Evolutionary conservation across 2,888 invertebrate species (phyloP), one percentile per base, ranked within the genome.

Genomic region (Nymphalis urticae): DNA sequence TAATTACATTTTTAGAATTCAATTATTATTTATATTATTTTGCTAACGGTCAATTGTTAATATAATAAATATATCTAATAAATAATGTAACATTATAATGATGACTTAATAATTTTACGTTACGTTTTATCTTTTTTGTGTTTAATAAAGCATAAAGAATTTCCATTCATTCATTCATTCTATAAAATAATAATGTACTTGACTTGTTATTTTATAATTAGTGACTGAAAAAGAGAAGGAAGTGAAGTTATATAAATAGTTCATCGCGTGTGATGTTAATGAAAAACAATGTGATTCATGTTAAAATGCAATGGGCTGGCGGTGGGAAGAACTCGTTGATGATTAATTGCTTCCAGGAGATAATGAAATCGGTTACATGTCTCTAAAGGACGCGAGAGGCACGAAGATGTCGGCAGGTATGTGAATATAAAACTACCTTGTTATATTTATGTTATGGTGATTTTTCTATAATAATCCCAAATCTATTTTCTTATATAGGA

Each of bases 381-480:
- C 80, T 82, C 76, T 85, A 77, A 82, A 74, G 72, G 80, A 84
- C 80, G 76, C 76, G n/a, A 50, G 48, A 59, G 76, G 72, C 74
- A 64, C 51, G 82, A 87, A 85, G 79, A 91, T 91, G 91, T 91
- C 91, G 73, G 90, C 91, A 87, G 91, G 91, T 91, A 86, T 85
- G 56, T 62, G 53, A 53, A 53, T 7, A 24, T 24, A 4, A 24
- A 53, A 53, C 16, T 24, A 16, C 13, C 13, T 42, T 42, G 9
- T 42, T 13, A 13, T 13, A 13, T 42, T 27, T 27, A 27, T 27
- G 27, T 27, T 27, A 27, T 27, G 27, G 3, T 27, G 5, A 27
- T 27, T 27, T 27, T 27, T 27, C 5, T 27, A 27, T 27, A 27
- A 27, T 21, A 1, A 21, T 21, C 21, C 21, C 21, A 21, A 21